Base-by-base conservation (phyloP, 1,140 invertebrate species). In the Cydia amplana region DNA sequence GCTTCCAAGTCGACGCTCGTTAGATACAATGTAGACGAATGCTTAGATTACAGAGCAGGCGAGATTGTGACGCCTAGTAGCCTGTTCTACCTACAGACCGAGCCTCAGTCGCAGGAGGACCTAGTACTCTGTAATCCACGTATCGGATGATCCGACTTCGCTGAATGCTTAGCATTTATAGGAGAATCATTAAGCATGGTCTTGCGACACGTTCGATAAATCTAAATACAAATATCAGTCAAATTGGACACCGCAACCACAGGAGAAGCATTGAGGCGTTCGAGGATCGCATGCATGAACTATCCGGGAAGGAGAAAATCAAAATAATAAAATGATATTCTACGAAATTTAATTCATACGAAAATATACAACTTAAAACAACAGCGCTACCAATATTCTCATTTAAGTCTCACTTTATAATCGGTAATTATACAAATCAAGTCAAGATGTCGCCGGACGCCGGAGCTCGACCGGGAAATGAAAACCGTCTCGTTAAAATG, bases 281-380 rank as follows among this genome's bases (percentile, higher is more conserved):
- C 65, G 65, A 18, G 65, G 23, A 70, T 70, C 1, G n/a, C 65
- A 70, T 70, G 65, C 65, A 70, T 70, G 65, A 70, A 70, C 28
- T 70, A n/a, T 16, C 32, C n/a, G 23, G 65, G 65, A 40, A 18
- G 64, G 64, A 40, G 32, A 18, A 70, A 70, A 70, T 70, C 32
- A 70, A 70, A 70, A 70, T 70, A 70, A 67, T 36, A 67, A 18
- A 18, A 18, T 40, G 16, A 10, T 70, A 70, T 70, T 70, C 65
- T 70, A 70, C 32, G 65, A 70, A 70, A 32, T 70, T 70, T 70
- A 70, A 70, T 70, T 70, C n/a, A 40, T 36, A 70, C 20, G 65
- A 4, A 70, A 70, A 70, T 70, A 70, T 70, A 70, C 36, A 70
- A 70, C 65, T 70, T 70, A 70, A 70, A 36, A 40, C 32, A 70